Evolutionary conservation across 1,140 invertebrate genomes (phyloP), one percentile per base, ranked within the genome.

Genomic region (Metopolophium dirhodum): DNA sequence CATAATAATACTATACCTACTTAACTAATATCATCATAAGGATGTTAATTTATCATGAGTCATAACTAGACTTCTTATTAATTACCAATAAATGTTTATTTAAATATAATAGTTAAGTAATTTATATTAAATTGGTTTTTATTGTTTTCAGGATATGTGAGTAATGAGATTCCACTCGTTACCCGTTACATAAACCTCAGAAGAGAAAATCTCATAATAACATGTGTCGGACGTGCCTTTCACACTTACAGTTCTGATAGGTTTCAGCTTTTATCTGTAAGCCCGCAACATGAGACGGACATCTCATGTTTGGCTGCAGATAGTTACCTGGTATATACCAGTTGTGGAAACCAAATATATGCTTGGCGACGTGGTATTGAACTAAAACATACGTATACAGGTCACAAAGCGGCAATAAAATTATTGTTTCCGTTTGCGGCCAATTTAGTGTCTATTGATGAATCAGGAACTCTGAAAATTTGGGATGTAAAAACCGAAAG

Each of bases 361-460:
- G 98, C 98, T 2, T 99, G 98, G 98, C 96, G 97, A 94, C 96
- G 98, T 95, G 98, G 98, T 88, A 97, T 96, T 92, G 98, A 99
- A 95, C 95, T 99, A 2, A 97, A 97, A 94, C 97, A 98, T 94
- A 96, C 96, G 0, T 99, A 98, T 94, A 96, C 96, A 94, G 98
- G 97, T 11, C 98, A 99, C 95, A 95, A 96, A 41, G 95, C 95
- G 35, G 95, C 96, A n/a, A 96, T 99, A 22, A 96, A 97, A 94
- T 95, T 97, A 22, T 94, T 99, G n/a, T 95, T 99, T 94, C 97
- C 98, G 30, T 99, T 99, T 95, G 98, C 97, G 7, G 95, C 96
- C 41, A 97, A 98, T 95, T 95, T 99, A 47, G 96, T 99, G 93
- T 97, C 98, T 1, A 96, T 99, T 26, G 98, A 99, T 95, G 96